Conservation (phyloP, 2,888 invertebrate species). For the Macropis europaea region DNA sequence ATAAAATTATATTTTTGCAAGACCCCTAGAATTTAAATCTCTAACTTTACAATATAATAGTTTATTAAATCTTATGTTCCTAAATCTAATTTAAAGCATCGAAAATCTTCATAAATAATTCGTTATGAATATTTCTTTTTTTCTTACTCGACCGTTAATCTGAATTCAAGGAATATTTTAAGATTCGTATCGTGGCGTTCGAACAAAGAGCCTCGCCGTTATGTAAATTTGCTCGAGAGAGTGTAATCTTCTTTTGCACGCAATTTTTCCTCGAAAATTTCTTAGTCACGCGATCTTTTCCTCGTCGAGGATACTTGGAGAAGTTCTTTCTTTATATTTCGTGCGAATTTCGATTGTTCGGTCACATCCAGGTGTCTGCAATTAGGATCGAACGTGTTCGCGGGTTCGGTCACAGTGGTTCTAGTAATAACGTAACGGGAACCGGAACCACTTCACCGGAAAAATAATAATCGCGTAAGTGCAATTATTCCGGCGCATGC, state of each 20-base stretch:
- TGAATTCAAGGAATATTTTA: neutral
- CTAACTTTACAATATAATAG: no score
- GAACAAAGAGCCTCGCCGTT: neutral
- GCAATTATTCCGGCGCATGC: constrained; percentile 31
- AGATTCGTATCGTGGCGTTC: neutral
- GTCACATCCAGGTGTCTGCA: no score
- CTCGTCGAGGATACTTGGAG: no score
- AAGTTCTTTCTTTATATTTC: no score
- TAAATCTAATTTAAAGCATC: no score
- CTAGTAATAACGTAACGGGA: constrained; percentile 25
- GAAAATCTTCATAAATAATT: no score
- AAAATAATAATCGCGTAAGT: constrained; percentile 39
- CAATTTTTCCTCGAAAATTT: constrained; percentile 2
- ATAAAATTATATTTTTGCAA: no score
- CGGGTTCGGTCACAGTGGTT: neutral
- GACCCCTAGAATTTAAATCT: no score
- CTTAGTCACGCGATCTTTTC: neutral
- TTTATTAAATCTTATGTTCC: no score
- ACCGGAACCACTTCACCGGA: constrained; percentile 21
- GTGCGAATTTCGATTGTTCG: no score
- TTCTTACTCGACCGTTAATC: neutral
- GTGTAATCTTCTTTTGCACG: constrained; percentile 8
- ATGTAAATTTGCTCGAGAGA: neutral
- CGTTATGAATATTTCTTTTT: no score
- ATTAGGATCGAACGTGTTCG: no score